Evolutionary conservation across 2,113 vertebrate species (phyloP).

Genomic region (Zosterops japonicus): DNA sequence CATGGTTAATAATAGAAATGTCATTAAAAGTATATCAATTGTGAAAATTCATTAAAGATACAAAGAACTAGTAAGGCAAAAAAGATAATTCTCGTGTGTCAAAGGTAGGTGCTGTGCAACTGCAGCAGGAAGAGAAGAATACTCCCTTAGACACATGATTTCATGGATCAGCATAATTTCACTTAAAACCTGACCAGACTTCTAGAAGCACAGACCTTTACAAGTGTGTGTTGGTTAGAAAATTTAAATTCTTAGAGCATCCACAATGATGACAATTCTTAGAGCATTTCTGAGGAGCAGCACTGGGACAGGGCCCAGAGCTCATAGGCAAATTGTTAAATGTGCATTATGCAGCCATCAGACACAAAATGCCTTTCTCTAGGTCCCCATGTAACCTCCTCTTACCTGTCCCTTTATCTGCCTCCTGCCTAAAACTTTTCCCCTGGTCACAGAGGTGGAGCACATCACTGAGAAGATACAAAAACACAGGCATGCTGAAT

Average conservation of each 20-base stretch:
- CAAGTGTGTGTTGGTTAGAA: neutral
- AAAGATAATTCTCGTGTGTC: neutral
- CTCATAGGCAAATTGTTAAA: neutral
- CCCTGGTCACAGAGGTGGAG: neutral
- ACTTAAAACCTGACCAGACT: neutral
- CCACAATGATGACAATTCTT: neutral
- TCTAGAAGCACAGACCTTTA: neutral
- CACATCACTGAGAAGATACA: neutral
- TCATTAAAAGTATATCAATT: neutral
- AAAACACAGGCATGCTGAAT: neutral
- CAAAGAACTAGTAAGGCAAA: neutral
- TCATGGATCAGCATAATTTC: neutral
- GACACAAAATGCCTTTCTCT: neutral
- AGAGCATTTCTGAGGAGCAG: neutral
- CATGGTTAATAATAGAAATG: neutral
- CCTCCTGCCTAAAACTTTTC: neutral
- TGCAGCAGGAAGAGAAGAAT: neutral
- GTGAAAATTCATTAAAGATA: neutral
- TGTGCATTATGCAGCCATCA: neutral
- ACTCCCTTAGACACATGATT: neutral
- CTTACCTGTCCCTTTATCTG: neutral
- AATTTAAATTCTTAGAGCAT: neutral
- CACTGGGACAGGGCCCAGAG: neutral
- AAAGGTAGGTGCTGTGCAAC: neutral
- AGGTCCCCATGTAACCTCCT: neutral